A percentile compares a stretch with the other conserved stretches of the same genome.
Evolutionary conservation across 2,797 vertebrate species (phyloP).

Genomic region (Amazona finschi): DNA sequence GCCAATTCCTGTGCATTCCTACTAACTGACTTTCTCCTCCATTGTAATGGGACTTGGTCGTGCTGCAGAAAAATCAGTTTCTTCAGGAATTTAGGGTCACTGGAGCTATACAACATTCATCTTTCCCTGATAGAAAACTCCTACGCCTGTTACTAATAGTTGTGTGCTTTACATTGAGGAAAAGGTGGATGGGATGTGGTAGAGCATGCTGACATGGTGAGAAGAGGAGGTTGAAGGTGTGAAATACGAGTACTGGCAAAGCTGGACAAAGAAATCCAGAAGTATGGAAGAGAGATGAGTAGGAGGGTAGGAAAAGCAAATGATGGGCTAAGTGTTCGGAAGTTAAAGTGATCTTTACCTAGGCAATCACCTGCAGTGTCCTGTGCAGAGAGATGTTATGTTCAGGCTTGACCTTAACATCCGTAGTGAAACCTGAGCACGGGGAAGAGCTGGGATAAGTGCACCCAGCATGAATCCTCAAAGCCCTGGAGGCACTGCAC

Average conservation of each 20-base stretch:
- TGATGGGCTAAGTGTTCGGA: not conserved
- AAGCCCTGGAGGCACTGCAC: not conserved
- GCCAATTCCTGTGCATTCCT: not conserved
- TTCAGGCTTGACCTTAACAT: not conserved
- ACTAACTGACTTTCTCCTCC: not conserved
- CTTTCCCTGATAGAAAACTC: not conserved
- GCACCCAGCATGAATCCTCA: not conserved
- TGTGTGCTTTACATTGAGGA: not conserved
- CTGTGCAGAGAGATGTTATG: not conserved
- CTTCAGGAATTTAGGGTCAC: not conserved
- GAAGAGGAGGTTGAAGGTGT: not conserved
- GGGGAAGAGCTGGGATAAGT: not conserved
- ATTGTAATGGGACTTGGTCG: not conserved
- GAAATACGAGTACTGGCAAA: not conserved
- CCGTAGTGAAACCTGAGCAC: not conserved
- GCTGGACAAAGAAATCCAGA: not conserved
- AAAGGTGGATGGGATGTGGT: not conserved
- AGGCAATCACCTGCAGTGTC: not conserved
- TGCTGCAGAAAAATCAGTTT: not conserved
- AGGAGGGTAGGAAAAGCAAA: not conserved
- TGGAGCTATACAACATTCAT: not conserved
- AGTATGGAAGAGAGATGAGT: not conserved
- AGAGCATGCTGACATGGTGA: not conserved
- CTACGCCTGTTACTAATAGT: not conserved
- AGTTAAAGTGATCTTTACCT: not conserved